Percentiles rank a stretch among this genome's conserved stretches.
Conservation (phyloP, 2,797 vertebrate species). For the Esox masquinongy region DNA sequence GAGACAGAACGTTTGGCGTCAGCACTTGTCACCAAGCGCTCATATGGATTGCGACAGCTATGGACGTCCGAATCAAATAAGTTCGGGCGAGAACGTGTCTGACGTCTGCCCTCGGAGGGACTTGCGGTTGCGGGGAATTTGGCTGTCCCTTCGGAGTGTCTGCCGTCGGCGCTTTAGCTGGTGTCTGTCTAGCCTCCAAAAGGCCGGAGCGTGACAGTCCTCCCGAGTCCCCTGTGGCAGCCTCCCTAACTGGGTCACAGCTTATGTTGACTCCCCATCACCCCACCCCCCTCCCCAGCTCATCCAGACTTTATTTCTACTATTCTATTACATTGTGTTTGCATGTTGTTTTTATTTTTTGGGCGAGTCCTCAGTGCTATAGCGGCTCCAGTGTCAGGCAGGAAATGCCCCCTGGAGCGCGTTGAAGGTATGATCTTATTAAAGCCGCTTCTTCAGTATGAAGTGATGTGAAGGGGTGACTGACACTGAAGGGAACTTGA, state of each 20-base stretch:
- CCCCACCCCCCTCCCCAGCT: neutral
- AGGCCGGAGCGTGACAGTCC: neutral
- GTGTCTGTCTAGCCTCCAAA: neutral
- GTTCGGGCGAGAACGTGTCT: neutral
- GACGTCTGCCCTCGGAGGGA: neutral
- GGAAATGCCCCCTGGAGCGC: slow-evolving; percentile 12
- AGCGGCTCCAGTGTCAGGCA: neutral
- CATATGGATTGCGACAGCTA: neutral
- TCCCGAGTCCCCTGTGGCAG: neutral
- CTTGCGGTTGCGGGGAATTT: neutral
- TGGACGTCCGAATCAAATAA: neutral
- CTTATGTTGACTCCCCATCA: neutral
- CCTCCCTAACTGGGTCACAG: neutral
- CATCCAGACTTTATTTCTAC: neutral
- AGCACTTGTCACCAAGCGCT: too few species aligned
- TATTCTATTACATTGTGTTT: neutral
- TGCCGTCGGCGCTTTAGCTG: neutral
- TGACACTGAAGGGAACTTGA: neutral
- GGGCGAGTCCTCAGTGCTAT: too few species aligned
- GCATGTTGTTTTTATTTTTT: neutral
- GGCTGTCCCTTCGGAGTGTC: neutral
- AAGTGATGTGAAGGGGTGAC: neutral
- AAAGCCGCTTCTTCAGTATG: neutral
- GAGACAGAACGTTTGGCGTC: too few species aligned
- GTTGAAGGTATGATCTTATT: slow-evolving; percentile 3